Percentiles rank a stretch among this genome's conserved stretches.
These are phyloP conservation scores for Koerneria pararmatus DNA, from an alignment of 2,888 invertebrate genomes.

Conservation along the genomic window DNA sequence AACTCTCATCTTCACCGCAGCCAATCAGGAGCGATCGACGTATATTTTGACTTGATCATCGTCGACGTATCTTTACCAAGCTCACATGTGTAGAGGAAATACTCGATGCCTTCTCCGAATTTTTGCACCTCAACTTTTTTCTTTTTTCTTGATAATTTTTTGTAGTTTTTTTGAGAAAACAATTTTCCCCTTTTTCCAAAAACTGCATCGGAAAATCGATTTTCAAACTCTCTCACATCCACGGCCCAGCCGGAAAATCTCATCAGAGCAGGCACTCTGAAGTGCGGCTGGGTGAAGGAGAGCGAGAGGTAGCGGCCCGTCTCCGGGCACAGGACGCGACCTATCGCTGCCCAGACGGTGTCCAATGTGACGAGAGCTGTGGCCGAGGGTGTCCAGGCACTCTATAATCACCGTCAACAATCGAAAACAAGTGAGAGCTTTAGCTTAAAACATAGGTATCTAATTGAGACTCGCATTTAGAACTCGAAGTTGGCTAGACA, in stretches of 20 bases:
- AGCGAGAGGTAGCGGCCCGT: slow-evolving; percentile 54
- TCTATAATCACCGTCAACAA: too few species aligned
- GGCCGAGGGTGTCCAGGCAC: slow-evolving; percentile 45
- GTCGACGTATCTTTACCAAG: neutral
- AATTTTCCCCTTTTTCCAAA: too few species aligned
- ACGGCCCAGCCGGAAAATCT: slow-evolving; percentile 38
- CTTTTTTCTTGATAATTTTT: too few species aligned
- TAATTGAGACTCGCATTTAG: neutral
- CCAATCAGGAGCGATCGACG: slow-evolving; percentile 18
- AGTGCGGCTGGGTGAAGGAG: slow-evolving; percentile 64
- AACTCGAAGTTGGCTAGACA: neutral
- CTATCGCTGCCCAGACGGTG: slow-evolving; percentile 56
- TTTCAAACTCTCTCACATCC: slow-evolving; percentile 25
- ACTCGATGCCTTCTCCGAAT: neutral
- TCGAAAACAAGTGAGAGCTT: slow-evolving; percentile 15
- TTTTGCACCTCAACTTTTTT: slow-evolving; percentile 2
- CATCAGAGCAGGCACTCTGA: slow-evolving; percentile 58
- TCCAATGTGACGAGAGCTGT: slow-evolving; percentile 38
- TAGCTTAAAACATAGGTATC: neutral
- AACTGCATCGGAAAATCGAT: too few species aligned
- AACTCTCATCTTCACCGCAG: too few species aligned
- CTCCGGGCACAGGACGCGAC: slow-evolving; percentile 49
- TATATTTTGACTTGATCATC: neutral
- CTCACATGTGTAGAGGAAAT: neutral
- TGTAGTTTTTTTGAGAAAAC: too few species aligned